A percentile compares a stretch with the other conserved stretches of the same genome.
Conservation (phyloP, 2,113 vertebrate genomes). For the Perca flavescens region DNA sequence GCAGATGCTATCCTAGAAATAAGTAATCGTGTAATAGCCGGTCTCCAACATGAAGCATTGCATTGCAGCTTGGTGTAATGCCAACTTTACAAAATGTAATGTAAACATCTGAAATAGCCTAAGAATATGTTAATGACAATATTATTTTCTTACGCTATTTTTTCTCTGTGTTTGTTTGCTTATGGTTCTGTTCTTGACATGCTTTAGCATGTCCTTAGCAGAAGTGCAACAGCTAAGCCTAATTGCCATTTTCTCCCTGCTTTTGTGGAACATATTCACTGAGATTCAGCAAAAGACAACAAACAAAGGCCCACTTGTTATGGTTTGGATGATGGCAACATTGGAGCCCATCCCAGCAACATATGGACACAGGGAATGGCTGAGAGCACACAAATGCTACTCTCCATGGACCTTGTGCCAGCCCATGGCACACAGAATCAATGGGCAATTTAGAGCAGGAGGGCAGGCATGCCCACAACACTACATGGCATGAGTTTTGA, state of each 20-base stretch:
- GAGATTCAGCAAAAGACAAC: constrained; percentile 73
- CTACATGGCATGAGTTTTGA: constrained; percentile 64
- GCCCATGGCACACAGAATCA: constrained; percentile 82
- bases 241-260: constrained; percentile 52
- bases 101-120: constrained; percentile 35
- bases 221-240: constrained; percentile 55
- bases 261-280: constrained; percentile 65
- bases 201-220: constrained; percentile 34
- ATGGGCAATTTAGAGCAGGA: constrained; percentile 85
- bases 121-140: constrained; percentile 3
- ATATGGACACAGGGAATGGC: constrained; percentile 87
- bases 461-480: constrained; percentile 74
- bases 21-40: constrained; percentile 90
- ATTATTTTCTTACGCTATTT: constrained; percentile 33
- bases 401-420: constrained; percentile 82
- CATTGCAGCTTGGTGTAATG: constrained; percentile 67
- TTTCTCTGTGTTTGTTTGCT: constrained; percentile 29
- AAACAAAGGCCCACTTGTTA: constrained; percentile 85
- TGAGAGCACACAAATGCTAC: constrained; percentile 87
- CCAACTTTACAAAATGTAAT: constrained; percentile 27
- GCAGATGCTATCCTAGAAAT: constrained; percentile 90
- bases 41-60: constrained; percentile 80
- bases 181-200: constrained; percentile 33
- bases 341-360: constrained; percentile 86
- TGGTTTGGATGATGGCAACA: constrained; percentile 84